Evolutionary conservation across 2,888 invertebrate species (phyloP).

Genomic region (Athalia circularis): DNA sequence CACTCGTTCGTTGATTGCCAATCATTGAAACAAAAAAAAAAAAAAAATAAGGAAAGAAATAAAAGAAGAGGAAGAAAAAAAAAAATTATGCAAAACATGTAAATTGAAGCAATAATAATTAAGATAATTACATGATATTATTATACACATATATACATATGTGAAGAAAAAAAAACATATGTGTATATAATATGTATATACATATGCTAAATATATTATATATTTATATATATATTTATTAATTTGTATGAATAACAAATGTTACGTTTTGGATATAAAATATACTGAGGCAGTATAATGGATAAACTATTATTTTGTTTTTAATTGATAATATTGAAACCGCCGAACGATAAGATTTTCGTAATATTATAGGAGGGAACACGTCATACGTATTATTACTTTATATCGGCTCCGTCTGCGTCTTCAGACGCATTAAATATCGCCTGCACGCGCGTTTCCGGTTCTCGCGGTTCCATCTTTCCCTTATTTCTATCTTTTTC

Average conservation of each 20-base stretch:
- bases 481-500: conserved; percentile 46
- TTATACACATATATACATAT: conserved; percentile 12
- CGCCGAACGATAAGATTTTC: conserved; percentile 57
- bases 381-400: conserved; percentile 44
- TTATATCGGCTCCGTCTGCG: conserved; percentile 9
- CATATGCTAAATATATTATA: conserved; percentile 47
- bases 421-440: conserved; percentile 23
- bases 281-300: conserved; percentile 56
- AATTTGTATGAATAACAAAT: conserved; percentile 67
- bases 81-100: conserved; percentile 49
- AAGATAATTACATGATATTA: conserved; percentile 51
- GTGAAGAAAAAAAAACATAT: conserved; percentile 15
- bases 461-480: conserved; percentile 39
- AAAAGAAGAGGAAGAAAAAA: no score
- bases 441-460: conserved; percentile 50
- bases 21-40: not conserved
- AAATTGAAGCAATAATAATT: conserved; percentile 61
- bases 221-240: conserved; percentile 69
- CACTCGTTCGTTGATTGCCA: conserved; percentile 21
- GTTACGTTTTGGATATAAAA: conserved; percentile 66
- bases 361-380: conserved; percentile 56
- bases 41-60: not conserved
- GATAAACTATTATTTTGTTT: conserved; percentile 23
- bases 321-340: conserved; percentile 43
- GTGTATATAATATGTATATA: conserved; percentile 53